These are phyloP conservation scores for Taphrorychus bicolor DNA, from an alignment of 2,888 invertebrate genomes.

Conservation along the genomic window DNA sequence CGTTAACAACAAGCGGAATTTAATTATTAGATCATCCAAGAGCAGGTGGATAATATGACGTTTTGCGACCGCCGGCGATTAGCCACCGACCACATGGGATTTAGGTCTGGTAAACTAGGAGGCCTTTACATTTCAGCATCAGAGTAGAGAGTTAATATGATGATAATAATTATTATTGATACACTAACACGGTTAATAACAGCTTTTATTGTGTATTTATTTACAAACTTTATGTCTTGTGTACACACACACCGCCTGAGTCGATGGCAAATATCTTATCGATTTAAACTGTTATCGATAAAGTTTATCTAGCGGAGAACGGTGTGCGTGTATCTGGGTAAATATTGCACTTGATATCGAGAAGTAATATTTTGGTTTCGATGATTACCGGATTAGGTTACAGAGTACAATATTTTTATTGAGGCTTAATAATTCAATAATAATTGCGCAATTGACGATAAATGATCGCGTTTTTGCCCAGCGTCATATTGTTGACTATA, in stretches of 20 bases:
- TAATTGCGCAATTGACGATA: neutral
- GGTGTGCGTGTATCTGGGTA: conserved; percentile 5
- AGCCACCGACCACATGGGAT: neutral
- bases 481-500: too few relatives aligned
- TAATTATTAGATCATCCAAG: neutral
- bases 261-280: conserved; percentile 29
- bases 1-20: neutral
- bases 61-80: neutral
- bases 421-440: neutral
- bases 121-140: too few relatives aligned
- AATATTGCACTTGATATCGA: conserved; percentile 22
- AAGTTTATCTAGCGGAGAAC: neutral
- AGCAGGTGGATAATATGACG: neutral
- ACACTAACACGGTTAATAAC: too few relatives aligned
- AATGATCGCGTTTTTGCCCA: too few relatives aligned
- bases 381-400: neutral
- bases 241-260: conserved; percentile 9
- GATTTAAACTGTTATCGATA: conserved; percentile 14
- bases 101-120: too few relatives aligned
- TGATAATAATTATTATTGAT: too few relatives aligned
- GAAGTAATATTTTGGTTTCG: conserved; percentile 25
- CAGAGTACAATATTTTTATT: neutral
- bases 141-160: too few relatives aligned
- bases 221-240: conserved; percentile 17
- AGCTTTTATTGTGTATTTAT: conserved; percentile 24